These are phyloP conservation scores for Anhinga anhinga DNA, from an alignment of 2,113 vertebrate species.

Conservation along the genomic window DNA sequence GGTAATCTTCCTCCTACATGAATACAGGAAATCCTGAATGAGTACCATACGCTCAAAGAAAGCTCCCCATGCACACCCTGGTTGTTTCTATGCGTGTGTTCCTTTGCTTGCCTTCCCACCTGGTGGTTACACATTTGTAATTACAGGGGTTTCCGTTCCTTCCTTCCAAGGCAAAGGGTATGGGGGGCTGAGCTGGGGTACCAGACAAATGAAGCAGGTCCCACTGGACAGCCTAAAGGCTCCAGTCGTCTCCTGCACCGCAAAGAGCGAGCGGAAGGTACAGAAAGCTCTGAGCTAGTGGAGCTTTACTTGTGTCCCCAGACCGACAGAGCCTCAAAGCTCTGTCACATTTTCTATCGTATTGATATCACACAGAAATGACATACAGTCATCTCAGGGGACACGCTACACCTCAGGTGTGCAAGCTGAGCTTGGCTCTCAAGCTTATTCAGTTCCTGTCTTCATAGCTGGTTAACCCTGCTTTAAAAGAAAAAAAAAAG, in stretches of 20 bases:
- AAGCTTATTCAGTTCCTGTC: not conserved
- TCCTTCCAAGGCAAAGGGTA: not conserved
- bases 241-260: not conserved
- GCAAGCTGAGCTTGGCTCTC: not conserved
- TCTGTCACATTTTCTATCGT: not conserved
- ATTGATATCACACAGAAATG: too few species aligned
- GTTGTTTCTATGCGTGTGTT: rapidly evolving
- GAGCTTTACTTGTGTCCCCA: rapidly evolving
- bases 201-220: not conserved
- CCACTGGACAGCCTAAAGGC: not conserved
- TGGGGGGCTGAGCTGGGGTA: not conserved
- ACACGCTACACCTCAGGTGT: not conserved
- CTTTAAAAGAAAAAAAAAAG: not conserved
- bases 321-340: too few species aligned
- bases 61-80: rapidly evolving
- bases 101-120: not conserved
- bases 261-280: rapidly evolving
- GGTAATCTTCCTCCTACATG: rapidly evolving
- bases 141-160: not conserved
- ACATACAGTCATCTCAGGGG: not conserved
- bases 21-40: rapidly evolving
- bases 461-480: not conserved
- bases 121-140: rapidly evolving
- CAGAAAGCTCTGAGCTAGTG: not conserved
- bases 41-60: rapidly evolving